phyloP scores from a whole-genome alignment of 2,888 invertebrate genomes.

The Hedychridium roseum region DNA sequence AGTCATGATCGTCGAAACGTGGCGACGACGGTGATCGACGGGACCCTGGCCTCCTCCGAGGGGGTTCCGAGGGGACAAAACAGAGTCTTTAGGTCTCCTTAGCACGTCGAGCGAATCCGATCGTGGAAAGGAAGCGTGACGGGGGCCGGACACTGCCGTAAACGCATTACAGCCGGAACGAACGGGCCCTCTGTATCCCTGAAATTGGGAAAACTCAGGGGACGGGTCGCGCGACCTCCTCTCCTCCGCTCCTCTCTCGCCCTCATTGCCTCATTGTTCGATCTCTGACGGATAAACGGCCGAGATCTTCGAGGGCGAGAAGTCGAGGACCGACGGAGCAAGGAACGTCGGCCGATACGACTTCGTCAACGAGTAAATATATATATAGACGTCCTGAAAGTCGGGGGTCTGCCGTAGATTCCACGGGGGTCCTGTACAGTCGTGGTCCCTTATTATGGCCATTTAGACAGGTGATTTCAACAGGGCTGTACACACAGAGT shows the following conservation, averaged over 20 bases:
- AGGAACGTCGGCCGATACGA: conserved; percentile 4
- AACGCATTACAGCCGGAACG: conserved; percentile 60
- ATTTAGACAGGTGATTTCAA: conserved; percentile 33
- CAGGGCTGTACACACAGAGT: neutral
- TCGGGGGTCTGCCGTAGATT: conserved; percentile 24
- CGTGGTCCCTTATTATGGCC: conserved; percentile 23
- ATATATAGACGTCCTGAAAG: conserved; percentile 35
- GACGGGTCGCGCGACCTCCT: conserved; percentile 42
- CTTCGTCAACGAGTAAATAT: conserved; percentile 34
- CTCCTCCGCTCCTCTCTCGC: conserved; percentile 14
- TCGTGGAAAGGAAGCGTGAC: conserved; percentile 45
- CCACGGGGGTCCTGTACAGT: conserved; percentile 4
- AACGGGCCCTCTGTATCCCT: conserved; percentile 42
- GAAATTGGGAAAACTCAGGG: conserved; percentile 48
- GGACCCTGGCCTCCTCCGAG: neutral
- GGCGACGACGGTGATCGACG: too few relatives aligned
- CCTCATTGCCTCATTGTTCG: conserved; percentile 23
- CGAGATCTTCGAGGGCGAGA: conserved; percentile 31
- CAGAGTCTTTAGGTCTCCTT: conserved; percentile 54
- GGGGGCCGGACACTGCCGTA: conserved; percentile 44
- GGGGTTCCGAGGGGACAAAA: conserved; percentile 40
- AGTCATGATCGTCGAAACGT: too few relatives aligned
- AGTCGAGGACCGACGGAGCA: conserved; percentile 13
- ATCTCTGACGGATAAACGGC: conserved; percentile 21
- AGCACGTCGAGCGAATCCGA: conserved; percentile 33